phyloP scores from a whole-genome alignment of 2,888 invertebrate genomes.

The Mycalesis mineus region DNA sequence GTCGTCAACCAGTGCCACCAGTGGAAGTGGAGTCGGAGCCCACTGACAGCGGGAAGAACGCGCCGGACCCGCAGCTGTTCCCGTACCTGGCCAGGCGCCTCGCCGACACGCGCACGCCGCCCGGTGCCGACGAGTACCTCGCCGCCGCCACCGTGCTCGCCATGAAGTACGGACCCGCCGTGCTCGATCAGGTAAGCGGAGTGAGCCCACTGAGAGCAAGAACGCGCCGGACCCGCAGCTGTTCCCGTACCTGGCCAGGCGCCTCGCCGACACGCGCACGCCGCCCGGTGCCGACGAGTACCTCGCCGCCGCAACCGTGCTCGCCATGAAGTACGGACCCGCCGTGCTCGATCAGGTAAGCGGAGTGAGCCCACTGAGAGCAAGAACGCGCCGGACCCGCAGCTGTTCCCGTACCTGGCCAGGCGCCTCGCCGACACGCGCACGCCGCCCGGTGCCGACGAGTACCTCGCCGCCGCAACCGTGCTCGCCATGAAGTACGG shows the following conservation, averaged over 20 bases:
- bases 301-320: constrained; percentile 90
- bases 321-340: constrained; percentile 91
- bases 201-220: constrained; percentile 13
- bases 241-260: constrained; percentile 89
- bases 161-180: constrained; percentile 89
- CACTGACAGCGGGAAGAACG: constrained; percentile 41
- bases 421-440: constrained; percentile 75
- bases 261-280: constrained; percentile 62
- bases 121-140: constrained; percentile 84
- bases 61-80: constrained; percentile 86
- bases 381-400: constrained; percentile 78
- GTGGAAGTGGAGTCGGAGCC: constrained; percentile 56
- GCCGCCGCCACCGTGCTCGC: constrained; percentile 93
- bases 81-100: constrained; percentile 87
- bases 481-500: constrained; percentile 94
- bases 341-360: constrained; percentile 76
- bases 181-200: constrained; percentile 66
- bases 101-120: constrained; percentile 54
- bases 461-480: constrained; percentile 90
- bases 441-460: constrained; percentile 79
- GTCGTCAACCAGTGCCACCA: constrained; percentile 89
- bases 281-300: constrained; percentile 83
- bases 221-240: constrained; percentile 82
- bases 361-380: constrained; percentile 5
- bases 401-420: constrained; percentile 90